Evolutionary conservation across 2,888 invertebrate species (phyloP).

Genomic region (Platypus cylindrus): DNA sequence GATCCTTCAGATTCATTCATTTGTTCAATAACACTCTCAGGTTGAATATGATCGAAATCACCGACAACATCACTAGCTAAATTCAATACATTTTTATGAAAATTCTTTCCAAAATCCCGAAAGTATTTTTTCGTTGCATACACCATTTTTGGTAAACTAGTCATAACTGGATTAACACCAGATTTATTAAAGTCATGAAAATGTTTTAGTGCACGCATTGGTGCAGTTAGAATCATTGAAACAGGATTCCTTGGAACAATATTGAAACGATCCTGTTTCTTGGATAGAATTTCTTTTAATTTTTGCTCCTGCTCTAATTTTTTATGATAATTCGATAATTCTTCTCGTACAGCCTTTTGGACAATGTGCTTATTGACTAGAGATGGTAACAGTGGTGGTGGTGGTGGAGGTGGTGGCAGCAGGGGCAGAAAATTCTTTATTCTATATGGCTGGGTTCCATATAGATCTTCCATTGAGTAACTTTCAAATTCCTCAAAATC

Average conservation of each 20-base stretch:
- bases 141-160: constrained; percentile 26
- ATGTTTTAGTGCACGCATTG: constrained; percentile 25
- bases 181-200: constrained; percentile 23
- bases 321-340: constrained; percentile 15
- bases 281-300: constrained; percentile 8
- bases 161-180: constrained; percentile 26
- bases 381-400: constrained; percentile 2
- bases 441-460: too few species aligned
- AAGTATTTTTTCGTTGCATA: constrained; percentile 26
- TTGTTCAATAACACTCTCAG: constrained; percentile 11
- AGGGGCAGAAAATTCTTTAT: not conserved
- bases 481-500: not conserved
- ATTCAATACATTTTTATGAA: constrained; percentile 26
- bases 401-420: constrained; percentile 5
- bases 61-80: constrained; percentile 27
- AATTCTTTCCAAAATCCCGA: constrained; percentile 25
- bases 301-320: constrained; percentile 12
- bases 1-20: constrained; percentile 8
- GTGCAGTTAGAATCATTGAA: constrained; percentile 26
- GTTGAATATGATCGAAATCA: constrained; percentile 21
- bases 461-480: too few species aligned
- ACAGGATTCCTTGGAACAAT: constrained; percentile 25
- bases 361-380: constrained; percentile 12
- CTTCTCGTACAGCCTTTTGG: constrained; percentile 17
- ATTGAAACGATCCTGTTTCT: constrained; percentile 4